phyloP scores from a whole-genome alignment of 2,113 vertebrate species.

The Cepphus grylle region DNA sequence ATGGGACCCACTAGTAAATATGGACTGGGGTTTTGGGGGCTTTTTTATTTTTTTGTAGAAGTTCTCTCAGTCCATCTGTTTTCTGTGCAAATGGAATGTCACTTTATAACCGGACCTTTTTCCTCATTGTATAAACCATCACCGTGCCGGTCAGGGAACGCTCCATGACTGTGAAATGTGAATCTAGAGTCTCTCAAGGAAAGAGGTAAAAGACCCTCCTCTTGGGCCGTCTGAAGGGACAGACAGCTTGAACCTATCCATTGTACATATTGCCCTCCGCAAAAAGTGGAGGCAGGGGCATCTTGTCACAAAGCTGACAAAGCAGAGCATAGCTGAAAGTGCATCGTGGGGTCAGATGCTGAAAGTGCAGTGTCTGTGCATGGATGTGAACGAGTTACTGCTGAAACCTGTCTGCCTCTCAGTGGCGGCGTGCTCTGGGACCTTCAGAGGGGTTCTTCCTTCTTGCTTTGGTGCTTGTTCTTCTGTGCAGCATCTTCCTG shows the following conservation, averaged over 20 bases:
- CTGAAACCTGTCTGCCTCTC: not conserved
- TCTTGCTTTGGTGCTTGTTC: not conserved
- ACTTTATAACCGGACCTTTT: constrained; percentile 14
- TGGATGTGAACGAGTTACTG: not conserved
- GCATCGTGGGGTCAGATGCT: not conserved
- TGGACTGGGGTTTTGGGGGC: not conserved
- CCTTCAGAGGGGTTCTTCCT: not conserved
- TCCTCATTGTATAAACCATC: constrained; percentile 1
- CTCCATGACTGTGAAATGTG: constrained; percentile 37
- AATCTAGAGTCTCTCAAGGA: constrained; percentile 52
- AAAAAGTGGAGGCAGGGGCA: not conserved
- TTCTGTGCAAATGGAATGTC: constrained; percentile 5
- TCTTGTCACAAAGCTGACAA: not conserved
- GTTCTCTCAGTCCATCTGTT: not conserved
- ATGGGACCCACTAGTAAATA: not conserved
- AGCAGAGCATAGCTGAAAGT: not conserved
- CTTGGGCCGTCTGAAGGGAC: constrained; percentile 13
- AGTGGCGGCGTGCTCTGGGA: not conserved
- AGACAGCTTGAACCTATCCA: not conserved
- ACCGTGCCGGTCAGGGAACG: not conserved
- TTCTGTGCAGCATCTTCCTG: not conserved
- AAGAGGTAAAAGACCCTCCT: constrained; percentile 54
- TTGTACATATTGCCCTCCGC: not conserved
- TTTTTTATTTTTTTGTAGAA: not conserved
- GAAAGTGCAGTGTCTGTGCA: not conserved